Base-by-base conservation (phyloP, 1,140 invertebrate genomes). In the Subanguina moxae region DNA sequence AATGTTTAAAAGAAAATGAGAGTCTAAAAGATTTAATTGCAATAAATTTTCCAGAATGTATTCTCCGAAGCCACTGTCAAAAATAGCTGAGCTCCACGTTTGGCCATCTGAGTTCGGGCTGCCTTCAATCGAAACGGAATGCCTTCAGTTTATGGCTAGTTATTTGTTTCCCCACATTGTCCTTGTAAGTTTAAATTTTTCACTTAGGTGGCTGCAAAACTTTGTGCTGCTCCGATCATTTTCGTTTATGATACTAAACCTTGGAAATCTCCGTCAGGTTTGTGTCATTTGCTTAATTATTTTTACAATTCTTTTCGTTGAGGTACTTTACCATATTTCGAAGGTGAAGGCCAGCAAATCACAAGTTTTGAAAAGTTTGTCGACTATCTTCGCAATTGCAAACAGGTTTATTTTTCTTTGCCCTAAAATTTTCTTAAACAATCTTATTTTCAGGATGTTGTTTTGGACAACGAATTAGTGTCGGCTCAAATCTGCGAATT, bases 31-130 rank as follows among this genome's bases (percentile, higher is more conserved):
- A 38, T 38, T 38, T 11, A 3, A 38, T 5, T 38, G 3, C 11
- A 5, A 5, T 38, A 5, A 38, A 3, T 38, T 3, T 38, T 38
- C 11, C 32, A 38, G 32, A 38, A 38, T 38, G 32, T 38, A 38
- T 38, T 38, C 32, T 38, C 32, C 32, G 11, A 38, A 38, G 11
- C 32, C 32, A 5, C 11, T 38, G 32, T 38, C 32, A 13, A 56
- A 23, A 61, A 61, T 61, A 38, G 72, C 78, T 71, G 65, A 77
- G 56, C 62, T 78, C 21, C 62, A 78, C 19, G 67, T 78, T 27
- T 78, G 76, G 76, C 76, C 76, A 15, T 75, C 76, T 30, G 76
- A 78, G n/a, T 78, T 78, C 58, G 76, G 76, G 58, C 67, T 78
- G 5, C 76, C 76, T 15, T 74, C 76, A 1, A 67, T 78, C n/a